Percentiles rank a stretch among this genome's conserved stretches.
phyloP scores from a whole-genome alignment of 1,140 invertebrate species.

The Grapholita molesta region DNA sequence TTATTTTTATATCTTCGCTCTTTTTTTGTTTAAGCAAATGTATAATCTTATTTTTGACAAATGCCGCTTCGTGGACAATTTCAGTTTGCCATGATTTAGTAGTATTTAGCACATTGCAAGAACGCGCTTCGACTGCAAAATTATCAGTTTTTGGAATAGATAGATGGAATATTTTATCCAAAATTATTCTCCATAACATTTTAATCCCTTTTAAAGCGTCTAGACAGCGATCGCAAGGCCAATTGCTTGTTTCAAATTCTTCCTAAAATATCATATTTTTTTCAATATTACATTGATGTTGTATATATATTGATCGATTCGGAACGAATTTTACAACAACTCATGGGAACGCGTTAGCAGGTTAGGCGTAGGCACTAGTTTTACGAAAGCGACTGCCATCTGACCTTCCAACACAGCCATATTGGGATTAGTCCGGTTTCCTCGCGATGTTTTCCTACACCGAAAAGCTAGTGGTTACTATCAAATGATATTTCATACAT shows the following conservation, averaged over 20 bases:
- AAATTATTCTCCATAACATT: conserved; percentile 66
- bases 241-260: conserved; percentile 62
- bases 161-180: conserved; percentile 58
- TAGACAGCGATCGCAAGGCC: conserved; percentile 67
- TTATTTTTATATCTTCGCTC: neutral
- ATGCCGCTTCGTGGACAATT: conserved; percentile 48
- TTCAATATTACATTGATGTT: too few species aligned
- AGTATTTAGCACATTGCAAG: conserved; percentile 39
- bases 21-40: neutral
- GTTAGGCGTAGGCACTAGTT: too few species aligned
- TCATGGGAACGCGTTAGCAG: too few species aligned
- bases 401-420: too few species aligned
- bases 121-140: conserved; percentile 20
- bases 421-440: too few species aligned
- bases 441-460: too few species aligned
- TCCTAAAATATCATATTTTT: conserved; percentile 47
- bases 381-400: too few species aligned
- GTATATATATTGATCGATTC: too few species aligned
- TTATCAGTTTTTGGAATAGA: conserved; percentile 37
- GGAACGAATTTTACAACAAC: too few species aligned
- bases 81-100: conserved; percentile 53
- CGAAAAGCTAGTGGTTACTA: too few species aligned
- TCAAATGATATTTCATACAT: too few species aligned
- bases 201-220: conserved; percentile 63
- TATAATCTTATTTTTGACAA: conserved; percentile 43